Percentiles rank a stretch among this genome's conserved stretches.
phyloP scores from a whole-genome alignment of 2,113 vertebrate genomes.

The Grantiella picta region DNA sequence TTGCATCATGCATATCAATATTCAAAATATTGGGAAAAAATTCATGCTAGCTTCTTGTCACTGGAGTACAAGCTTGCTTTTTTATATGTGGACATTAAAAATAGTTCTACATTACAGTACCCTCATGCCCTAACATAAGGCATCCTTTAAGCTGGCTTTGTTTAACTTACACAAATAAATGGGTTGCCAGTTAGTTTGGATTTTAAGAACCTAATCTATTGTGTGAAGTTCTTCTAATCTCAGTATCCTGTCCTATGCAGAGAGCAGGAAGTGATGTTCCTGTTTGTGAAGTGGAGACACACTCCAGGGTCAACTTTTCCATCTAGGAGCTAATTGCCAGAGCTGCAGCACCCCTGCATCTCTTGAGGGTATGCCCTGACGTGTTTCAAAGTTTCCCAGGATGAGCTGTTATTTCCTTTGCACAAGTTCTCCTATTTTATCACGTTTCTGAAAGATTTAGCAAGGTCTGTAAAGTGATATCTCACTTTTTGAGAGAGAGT shows the following conservation, averaged over 20 bases:
- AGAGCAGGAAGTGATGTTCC: not conserved
- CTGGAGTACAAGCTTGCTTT: not conserved
- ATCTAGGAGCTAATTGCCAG: not conserved
- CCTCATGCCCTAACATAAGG: fast-evolving
- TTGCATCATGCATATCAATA: not conserved
- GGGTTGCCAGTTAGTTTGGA: not conserved
- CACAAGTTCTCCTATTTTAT: not conserved
- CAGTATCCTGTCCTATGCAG: not conserved
- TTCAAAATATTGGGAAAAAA: not conserved
- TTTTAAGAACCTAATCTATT: not conserved
- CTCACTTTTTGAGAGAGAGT: not conserved
- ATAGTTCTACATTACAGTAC: not conserved
- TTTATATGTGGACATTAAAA: not conserved
- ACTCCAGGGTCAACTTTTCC: not conserved
- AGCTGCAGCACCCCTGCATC: too few species aligned
- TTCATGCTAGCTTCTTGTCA: not conserved
- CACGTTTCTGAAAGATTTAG: not conserved
- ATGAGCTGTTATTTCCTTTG: not conserved
- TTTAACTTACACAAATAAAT: not conserved
- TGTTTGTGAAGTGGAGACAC: not conserved
- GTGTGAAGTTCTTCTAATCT: not conserved
- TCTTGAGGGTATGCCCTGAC: not conserved
- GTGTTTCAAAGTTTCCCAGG: not conserved
- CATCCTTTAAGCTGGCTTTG: not conserved
- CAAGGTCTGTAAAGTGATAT: not conserved